Evolutionary conservation across 2,113 vertebrate species (phyloP), one percentile per base, ranked within the genome.

Genomic region (Dipodomys stephensi): DNA sequence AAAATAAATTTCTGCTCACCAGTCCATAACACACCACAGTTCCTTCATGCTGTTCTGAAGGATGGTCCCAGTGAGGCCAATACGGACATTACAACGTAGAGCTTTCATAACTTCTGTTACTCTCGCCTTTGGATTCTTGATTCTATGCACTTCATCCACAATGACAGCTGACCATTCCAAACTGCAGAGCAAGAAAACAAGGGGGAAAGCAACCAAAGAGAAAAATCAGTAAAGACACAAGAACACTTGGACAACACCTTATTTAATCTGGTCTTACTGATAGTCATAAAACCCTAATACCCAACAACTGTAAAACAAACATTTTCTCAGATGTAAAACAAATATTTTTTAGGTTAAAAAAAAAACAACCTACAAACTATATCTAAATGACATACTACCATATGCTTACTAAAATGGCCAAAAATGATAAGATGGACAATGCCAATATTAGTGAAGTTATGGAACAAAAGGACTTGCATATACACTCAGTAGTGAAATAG

Each of bases 21-120:
- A 99, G 98, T 99, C 99, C 99, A 99, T 99, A 90, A 99, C 99
- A 98, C 99, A 99, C 99, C 99, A 99, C 93, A 99, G 98, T 83
- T 99, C 99, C 81, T 99, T 99, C 97, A 99, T 99, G 96, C 99
- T 99, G 94, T 99, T 99, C 96, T 99, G 99, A 91, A 99, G 98
- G 97, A 99, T 98, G 76, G 99, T 99, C 92, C 99, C 99, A 84
- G 99, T 99, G 95, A 99, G 99, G 87, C 99, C 99, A 89, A 99
- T 97, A 85, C 99, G 98, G 88, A 99, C 98, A 91, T 73, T 96
- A 94, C 99, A 99, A 83, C 96, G 98, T 95, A 99, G 96, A 78
- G 97, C 98, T 95, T 99, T 99, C 99, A 99, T 99, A 30, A 98
- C 98, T 96, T 99, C 98, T 76, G 99, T 99, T 96, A 99, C 98